These are phyloP conservation scores for Andrena chrysosceles DNA, from an alignment of 2,888 invertebrate species.

Conservation along the genomic window DNA sequence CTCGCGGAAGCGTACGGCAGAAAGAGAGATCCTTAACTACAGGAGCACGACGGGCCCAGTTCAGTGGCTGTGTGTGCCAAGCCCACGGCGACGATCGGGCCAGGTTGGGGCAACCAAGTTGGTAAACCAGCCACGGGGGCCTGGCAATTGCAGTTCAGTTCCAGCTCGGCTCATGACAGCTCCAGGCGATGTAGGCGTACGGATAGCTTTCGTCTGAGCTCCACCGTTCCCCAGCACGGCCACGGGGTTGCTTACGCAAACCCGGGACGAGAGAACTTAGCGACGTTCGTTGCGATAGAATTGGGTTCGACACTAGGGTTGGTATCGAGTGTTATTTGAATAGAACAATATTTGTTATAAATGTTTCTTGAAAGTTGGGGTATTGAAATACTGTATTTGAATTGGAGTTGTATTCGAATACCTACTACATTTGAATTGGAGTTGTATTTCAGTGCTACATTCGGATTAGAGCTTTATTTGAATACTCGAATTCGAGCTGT, in stretches of 20 bases:
- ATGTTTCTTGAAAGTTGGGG: too few relatives aligned
- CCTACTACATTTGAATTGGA: too few relatives aligned
- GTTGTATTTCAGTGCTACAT: too few relatives aligned
- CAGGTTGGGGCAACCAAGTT: conserved; percentile 56
- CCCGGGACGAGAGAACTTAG: conserved; percentile 17
- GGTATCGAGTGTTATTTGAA: too few relatives aligned
- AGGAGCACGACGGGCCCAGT: conserved; percentile 35
- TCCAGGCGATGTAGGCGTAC: conserved; percentile 81
- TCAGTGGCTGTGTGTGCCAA: conserved; percentile 66
- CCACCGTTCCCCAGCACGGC: conserved; percentile 54
- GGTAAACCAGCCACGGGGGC: conserved; percentile 44
- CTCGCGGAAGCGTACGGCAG: conserved; percentile 43
- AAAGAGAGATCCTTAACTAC: conserved; percentile 42
- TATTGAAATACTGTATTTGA: too few relatives aligned
- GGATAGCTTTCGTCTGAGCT: conserved; percentile 62
- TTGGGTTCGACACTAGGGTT: too few relatives aligned
- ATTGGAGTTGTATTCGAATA: too few relatives aligned
- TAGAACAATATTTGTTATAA: too few relatives aligned
- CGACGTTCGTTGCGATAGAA: too few relatives aligned
- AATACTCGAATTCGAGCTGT: too few relatives aligned
- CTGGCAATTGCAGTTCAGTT: conserved; percentile 33
- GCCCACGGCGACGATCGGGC: conserved; percentile 57
- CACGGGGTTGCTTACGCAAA: conserved; percentile 60
- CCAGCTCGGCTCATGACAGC: conserved; percentile 73
- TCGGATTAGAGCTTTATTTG: too few relatives aligned